A percentile compares a stretch with the other conserved stretches of the same genome.
Evolutionary conservation across 1,140 invertebrate genomes (phyloP).

Genomic region (Drosophila watanabei): DNA sequence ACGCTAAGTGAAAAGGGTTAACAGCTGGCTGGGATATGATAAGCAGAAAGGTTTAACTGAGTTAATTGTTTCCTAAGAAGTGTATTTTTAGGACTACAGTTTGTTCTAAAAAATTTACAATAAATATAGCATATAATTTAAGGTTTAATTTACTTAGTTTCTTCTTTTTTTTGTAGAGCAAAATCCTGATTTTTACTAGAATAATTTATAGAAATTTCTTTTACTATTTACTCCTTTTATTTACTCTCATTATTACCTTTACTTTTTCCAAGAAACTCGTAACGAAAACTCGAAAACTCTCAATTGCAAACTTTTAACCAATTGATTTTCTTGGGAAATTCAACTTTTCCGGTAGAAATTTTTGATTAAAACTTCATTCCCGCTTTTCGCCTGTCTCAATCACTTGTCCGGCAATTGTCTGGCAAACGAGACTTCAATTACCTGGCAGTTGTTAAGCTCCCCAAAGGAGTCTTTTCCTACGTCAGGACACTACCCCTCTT

Average conservation of each 20-base stretch:
- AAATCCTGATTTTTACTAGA: no score
- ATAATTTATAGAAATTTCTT: neutral
- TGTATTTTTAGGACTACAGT: neutral
- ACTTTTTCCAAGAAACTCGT: neutral
- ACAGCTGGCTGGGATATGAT: neutral
- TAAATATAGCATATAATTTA: no score
- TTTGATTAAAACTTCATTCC: constrained; percentile 44
- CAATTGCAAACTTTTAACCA: constrained; percentile 9
- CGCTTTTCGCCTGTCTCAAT: constrained; percentile 27
- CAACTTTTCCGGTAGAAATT: constrained; percentile 6
- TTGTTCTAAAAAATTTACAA: neutral
- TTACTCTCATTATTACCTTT: neutral
- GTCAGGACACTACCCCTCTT: neutral
- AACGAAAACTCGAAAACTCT: neutral
- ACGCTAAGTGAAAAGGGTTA: constrained; percentile 20
- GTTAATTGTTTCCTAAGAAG: constrained; percentile 11
- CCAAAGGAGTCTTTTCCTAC: neutral
- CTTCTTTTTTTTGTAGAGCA: neutral
- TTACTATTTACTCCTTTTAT: neutral
- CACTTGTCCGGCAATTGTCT: constrained; percentile 48
- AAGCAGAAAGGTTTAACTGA: neutral
- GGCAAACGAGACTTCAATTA: constrained; percentile 49
- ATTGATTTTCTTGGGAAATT: constrained; percentile 31
- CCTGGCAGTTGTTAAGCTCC: constrained; percentile 20
- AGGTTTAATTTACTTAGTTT: neutral